Conservation (phyloP, 2,888 invertebrate species). For the Drosophila colorata region DNA sequence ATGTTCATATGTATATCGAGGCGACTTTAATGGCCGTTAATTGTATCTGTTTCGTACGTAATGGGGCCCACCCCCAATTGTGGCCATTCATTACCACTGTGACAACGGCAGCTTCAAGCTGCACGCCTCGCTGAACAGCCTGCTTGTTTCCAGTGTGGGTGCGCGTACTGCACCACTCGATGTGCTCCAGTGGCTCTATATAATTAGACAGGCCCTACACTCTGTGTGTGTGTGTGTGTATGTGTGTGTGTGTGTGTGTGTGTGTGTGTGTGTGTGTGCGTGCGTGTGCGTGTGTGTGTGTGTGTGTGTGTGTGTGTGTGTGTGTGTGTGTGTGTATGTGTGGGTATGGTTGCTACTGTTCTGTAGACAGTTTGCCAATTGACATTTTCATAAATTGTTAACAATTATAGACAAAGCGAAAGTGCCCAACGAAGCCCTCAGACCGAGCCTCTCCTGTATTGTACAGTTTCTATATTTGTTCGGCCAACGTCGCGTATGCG, state of each 20-base stretch:
- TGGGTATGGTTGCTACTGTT: conserved; percentile 24
- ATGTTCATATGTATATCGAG: conserved; percentile 2
- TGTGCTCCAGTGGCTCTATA: conserved; percentile 39
- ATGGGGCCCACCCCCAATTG: conserved; percentile 5
- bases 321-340: neutral
- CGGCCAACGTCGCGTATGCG: conserved; percentile 52
- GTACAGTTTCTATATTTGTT: conserved; percentile 53
- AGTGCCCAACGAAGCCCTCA: conserved; percentile 30
- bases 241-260: neutral
- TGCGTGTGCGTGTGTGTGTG: neutral
- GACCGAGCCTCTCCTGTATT: conserved; percentile 5
- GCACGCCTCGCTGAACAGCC: conserved; percentile 53
- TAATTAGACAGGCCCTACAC: conserved; percentile 57
- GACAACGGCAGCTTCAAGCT: conserved; percentile 58
- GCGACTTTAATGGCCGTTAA: conserved; percentile 55
- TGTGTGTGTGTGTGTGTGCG: neutral
- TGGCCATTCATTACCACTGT: conserved; percentile 41
- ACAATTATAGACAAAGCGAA: conserved; percentile 64
- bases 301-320: conserved; percentile 1
- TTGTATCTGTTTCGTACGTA: conserved; percentile 20
- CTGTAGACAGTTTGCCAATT: conserved; percentile 48
- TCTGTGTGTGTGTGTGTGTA: conserved; percentile 1
- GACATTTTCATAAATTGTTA: conserved; percentile 75
- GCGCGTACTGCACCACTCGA: conserved; percentile 8
- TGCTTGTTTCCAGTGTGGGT: conserved; percentile 6